Conservation (phyloP, 2,113 vertebrate genomes). For the Brachionichthys hirsutus region DNA sequence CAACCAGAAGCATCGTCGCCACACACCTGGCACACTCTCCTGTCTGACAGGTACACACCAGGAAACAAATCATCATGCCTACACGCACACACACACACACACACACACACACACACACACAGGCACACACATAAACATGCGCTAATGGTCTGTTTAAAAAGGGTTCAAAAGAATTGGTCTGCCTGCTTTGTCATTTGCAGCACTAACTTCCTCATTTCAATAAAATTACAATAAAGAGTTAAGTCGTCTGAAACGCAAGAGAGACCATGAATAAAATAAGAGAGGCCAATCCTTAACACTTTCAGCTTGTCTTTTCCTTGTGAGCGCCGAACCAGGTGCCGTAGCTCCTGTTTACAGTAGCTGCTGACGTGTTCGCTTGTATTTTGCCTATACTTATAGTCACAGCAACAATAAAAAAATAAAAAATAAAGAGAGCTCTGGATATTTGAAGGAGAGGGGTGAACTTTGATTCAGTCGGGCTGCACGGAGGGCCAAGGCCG, state of each 20-base stretch:
- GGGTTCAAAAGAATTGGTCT: neutral
- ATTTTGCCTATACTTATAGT: slow-evolving; percentile 3
- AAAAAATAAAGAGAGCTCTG: slow-evolving; percentile 21
- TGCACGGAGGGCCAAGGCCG: slow-evolving; percentile 43
- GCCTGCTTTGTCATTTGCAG: too few relatives aligned
- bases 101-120: neutral
- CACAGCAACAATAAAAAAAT: too few relatives aligned
- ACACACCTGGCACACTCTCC: slow-evolving; percentile 92
- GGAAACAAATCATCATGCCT: slow-evolving; percentile 69
- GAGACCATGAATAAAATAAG: neutral
- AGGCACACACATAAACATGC: neutral
- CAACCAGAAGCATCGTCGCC: slow-evolving; percentile 87
- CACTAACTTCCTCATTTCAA: too few relatives aligned
- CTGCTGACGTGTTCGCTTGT: slow-evolving; percentile 31
- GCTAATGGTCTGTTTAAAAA: too few relatives aligned
- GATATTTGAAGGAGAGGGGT: slow-evolving; percentile 31
- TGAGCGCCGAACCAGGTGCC: slow-evolving; percentile 41
- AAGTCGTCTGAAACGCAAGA: neutral
- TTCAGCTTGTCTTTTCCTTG: neutral
- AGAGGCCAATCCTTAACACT: neutral
- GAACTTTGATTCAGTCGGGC: slow-evolving; percentile 48
- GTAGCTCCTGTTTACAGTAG: slow-evolving; percentile 52
- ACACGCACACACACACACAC: slow-evolving; percentile 15
- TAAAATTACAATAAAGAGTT: too few relatives aligned
- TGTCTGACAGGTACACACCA: slow-evolving; percentile 86